A percentile compares a stretch with the other conserved stretches of the same genome.
These are phyloP conservation scores for Spinibarbus caldwelli DNA, from an alignment of 2,797 vertebrate species.

Conservation along the genomic window DNA sequence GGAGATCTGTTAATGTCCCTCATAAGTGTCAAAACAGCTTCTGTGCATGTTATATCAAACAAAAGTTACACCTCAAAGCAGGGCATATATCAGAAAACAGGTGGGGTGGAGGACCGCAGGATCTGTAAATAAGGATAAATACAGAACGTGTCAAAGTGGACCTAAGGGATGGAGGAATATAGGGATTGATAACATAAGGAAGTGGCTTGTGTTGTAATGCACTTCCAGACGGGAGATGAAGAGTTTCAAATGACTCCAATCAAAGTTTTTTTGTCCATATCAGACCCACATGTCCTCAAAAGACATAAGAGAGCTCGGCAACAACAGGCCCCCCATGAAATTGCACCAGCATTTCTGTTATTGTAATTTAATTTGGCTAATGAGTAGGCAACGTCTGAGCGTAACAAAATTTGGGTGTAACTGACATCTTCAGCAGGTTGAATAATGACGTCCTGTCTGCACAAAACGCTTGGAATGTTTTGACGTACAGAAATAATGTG, in stretches of 20 bases:
- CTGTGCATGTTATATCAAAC: conserved; percentile 17
- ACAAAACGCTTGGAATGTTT: not conserved
- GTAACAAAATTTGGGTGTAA: conserved; percentile 79
- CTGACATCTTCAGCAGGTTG: conserved; percentile 75
- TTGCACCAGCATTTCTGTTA: conserved; percentile 77
- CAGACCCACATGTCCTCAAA: conserved; percentile 59
- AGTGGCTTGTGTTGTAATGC: conserved; percentile 1
- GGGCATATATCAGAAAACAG: not conserved
- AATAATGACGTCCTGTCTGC: conserved; percentile 59
- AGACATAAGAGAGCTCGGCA: conserved; percentile 62
- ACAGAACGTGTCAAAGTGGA: conserved; percentile 35
- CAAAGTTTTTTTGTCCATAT: conserved; percentile 61
- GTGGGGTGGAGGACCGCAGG: not conserved
- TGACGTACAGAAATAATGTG: not conserved
- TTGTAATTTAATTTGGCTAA: conserved; percentile 81
- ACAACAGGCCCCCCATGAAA: conserved; percentile 78
- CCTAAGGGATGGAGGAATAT: not conserved
- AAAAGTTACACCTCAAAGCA: conserved; percentile 3
- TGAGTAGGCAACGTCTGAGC: conserved; percentile 74
- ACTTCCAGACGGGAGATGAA: not conserved
- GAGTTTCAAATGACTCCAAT: not conserved
- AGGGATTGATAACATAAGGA: not conserved
- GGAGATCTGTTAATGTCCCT: conserved; percentile 13
- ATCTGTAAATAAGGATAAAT: conserved; percentile 41
- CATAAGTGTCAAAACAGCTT: conserved; percentile 30